phyloP scores from a whole-genome alignment of 2,797 vertebrate species.

The Garrulus glandarius region DNA sequence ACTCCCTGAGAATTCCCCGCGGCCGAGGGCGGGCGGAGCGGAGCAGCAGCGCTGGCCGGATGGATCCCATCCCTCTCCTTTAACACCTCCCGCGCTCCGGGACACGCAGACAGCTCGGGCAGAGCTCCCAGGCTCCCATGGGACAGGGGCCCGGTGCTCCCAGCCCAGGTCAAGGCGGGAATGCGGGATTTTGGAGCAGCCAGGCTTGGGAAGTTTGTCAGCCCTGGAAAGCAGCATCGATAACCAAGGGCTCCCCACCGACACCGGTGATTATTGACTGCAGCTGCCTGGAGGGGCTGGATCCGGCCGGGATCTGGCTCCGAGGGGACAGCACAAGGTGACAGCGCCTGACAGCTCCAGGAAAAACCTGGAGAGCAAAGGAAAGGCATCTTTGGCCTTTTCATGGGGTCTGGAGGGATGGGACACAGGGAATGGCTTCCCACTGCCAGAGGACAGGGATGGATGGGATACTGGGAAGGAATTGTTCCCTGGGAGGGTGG shows the following conservation, averaged over 20 bases:
- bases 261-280: background rate
- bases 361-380: background rate
- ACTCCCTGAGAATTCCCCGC: background rate
- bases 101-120: fast-evolving
- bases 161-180: fast-evolving
- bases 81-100: background rate
- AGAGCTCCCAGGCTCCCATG: background rate
- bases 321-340: fast-evolving
- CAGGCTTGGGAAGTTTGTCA: background rate
- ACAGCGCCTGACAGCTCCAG: background rate
- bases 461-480: background rate
- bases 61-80: background rate
- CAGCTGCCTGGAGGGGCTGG: background rate
- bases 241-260: background rate
- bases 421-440: background rate
- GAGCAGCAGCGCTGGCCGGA: background rate
- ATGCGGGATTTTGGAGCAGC: background rate
- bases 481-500: fast-evolving
- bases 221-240: background rate
- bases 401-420: background rate
- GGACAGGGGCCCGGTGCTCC: background rate
- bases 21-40: background rate
- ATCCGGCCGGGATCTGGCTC: too few species aligned
- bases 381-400: background rate
- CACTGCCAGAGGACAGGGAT: background rate